Base-by-base conservation (phyloP, 1,140 invertebrate genomes). In the Hylyphantes graminicola region DNA sequence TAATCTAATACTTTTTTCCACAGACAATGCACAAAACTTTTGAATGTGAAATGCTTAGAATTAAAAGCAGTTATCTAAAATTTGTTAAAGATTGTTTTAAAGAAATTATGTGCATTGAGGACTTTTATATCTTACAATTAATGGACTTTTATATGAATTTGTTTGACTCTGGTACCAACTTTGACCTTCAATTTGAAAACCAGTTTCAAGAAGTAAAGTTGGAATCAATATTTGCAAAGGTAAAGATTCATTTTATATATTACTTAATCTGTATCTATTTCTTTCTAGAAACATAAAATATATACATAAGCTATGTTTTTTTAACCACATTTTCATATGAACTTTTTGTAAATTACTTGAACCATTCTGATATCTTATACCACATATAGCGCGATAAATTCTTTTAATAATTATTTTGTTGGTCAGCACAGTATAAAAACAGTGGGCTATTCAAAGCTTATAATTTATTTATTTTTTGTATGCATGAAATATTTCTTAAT, bases 121-220 rank as follows among this genome's bases (percentile, higher is more conserved):
- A 78, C 7, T 11, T n/a, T 0, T 65, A 35, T 35, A 65, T 78
- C 67, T 35, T 17, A 15, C n/a, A 78, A 21, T 54, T 78, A 15
- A 67, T 53, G 35, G 19, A 65, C 12, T 65, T 65, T 65, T 78
- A 78, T 78, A 65, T 15, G 13, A 48, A 54, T 9, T 21, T 78
- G 17, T 78, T 78, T 67, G 50, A 67, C 55, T 50, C 50, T 67
- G 61, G 63, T 15, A 54, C 61, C 5, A 65, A 35, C 35, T 64
- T n/a, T 53, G 15, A 78, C 15, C n/a, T 77, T n/a, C 15, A 64
- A 65, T 48, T 53, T 51, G 12, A 35, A 9, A 51, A 67, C 19
- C 3, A 65, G 1, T 17, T 48, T 67, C 13, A 17, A 21, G 21
- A 70, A 19, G 10, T n/a, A 21, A 76, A 17, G 53, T 12, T 35